Base-by-base conservation (phyloP, 2,113 vertebrate species). In the Crocuta crocuta region DNA sequence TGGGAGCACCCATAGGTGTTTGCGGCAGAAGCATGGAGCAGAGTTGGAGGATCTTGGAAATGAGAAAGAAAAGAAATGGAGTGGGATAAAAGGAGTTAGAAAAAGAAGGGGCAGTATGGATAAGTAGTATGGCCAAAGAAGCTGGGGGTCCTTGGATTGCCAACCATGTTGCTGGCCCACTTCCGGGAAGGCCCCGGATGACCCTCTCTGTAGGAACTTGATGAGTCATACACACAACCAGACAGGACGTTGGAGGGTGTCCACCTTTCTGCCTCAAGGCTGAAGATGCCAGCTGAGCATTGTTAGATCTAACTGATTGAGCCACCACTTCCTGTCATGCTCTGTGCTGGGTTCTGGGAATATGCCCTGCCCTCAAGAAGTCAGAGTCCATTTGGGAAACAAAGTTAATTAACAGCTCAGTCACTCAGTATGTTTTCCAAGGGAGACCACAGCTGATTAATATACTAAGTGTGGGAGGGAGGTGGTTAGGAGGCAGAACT, bases 221-320 rank as follows among this genome's bases (percentile, higher is more conserved):
- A 28, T 84, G 95, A 97, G 74, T 97, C 95, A 94, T 50, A n/a
- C 43, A 28, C 65, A 50, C 6, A n/a, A 50, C 45, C 87, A 84
- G 79, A 79, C 58, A 94, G 90, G 66, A 39, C 0, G 0, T 68
- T 31, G 86, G 94, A 53, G 73, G 82, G 33, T 31, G 65, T 83
- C 68, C 87, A 50, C 43, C 68, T 93, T 28, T 45, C 61, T 23
- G 7, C 63, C 31, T 91, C 53, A 15, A 5, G 48, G 63, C 73
- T 39, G n/a, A 26, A 58, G 65, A 45, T 0, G 2, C 68, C 80
- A 65, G 76, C 89, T 61, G 89, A 85, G 45, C 33, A 39, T 11
- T 61, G 70, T 81, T 61, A 48, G n/a, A 65, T 81, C 26, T 58
- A 24, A 50, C 50, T 12, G 10, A 33, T 2, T 48, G 78, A 83